Evolutionary conservation across 2,113 vertebrate species (phyloP).

Genomic region (Coryphaenoides rupestris): DNA sequence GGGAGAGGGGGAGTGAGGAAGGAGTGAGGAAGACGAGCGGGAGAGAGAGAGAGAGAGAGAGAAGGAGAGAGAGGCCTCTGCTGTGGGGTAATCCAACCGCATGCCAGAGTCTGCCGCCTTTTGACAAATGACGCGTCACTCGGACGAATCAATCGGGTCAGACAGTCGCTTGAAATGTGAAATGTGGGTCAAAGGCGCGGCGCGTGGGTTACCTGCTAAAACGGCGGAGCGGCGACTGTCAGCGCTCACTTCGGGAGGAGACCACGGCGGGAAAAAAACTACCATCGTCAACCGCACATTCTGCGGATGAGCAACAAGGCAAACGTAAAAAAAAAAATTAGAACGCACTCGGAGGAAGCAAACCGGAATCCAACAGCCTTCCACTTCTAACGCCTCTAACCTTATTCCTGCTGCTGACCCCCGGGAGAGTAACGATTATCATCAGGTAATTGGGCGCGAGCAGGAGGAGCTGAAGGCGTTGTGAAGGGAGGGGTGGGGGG

Average conservation of each 20-base stretch:
- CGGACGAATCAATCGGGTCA: constrained; percentile 6
- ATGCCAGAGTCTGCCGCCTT: not conserved
- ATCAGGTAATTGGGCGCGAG: constrained; percentile 48
- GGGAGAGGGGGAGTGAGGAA: not conserved
- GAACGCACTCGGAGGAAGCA: constrained; percentile 11
- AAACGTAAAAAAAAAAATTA: not conserved
- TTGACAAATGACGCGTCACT: constrained; percentile 10
- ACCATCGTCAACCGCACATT: not conserved
- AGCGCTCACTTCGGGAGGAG: not conserved
- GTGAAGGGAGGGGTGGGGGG: constrained; percentile 23
- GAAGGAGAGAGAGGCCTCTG: not conserved
- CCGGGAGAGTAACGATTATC: constrained; percentile 34
- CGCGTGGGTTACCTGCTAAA: constrained; percentile 14
- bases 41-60: not conserved
- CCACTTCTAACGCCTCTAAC: not conserved
- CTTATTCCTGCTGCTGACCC: constrained; percentile 31
- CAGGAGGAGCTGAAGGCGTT: constrained; percentile 18
- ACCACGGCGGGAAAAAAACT: not conserved
- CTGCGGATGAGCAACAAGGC: constrained; percentile 14
- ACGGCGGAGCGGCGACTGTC: constrained; percentile 25
- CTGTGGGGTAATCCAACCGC: constrained; percentile 14
- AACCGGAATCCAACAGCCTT: not conserved
- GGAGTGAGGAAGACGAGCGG: not conserved
- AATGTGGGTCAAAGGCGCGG: constrained; percentile 22
- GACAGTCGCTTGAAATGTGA: not conserved